These are phyloP conservation scores for Danio choprae DNA, from an alignment of 2,797 vertebrate species.

Conservation along the genomic window DNA sequence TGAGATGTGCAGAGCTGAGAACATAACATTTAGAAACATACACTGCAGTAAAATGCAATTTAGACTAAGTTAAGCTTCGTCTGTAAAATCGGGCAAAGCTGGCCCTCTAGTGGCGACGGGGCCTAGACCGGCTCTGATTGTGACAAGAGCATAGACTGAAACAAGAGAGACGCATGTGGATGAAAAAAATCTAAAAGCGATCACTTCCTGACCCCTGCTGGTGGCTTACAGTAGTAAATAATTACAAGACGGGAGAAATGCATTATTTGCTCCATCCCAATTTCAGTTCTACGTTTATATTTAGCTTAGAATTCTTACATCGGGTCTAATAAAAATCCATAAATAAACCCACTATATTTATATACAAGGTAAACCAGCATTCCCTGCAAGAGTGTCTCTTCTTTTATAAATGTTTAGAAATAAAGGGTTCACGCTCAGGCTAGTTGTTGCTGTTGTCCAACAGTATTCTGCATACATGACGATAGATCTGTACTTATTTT, in stretches of 20 bases:
- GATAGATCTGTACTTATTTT: background rate
- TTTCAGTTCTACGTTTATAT: too few species aligned
- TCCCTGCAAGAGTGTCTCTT: background rate
- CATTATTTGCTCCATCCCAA: background rate
- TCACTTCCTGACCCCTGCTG: conserved; percentile 30
- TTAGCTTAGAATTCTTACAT: too few species aligned
- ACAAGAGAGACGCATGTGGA: background rate
- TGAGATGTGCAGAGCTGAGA: too few species aligned
- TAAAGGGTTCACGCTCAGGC: background rate
- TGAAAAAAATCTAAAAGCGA: background rate
- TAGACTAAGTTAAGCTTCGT: too few species aligned
- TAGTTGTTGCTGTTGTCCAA: background rate
- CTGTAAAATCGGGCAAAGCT: too few species aligned
- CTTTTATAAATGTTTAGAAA: background rate
- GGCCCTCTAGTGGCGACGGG: too few species aligned
- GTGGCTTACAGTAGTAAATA: background rate
- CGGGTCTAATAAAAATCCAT: too few species aligned
- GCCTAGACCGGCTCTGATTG: too few species aligned
- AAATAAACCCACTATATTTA: too few species aligned
- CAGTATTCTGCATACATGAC: background rate
- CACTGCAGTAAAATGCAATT: too few species aligned
- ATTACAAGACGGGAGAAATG: background rate
- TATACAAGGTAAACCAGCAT: background rate
- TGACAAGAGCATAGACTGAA: too few species aligned
- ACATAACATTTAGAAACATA: too few species aligned